Evolutionary conservation across 2,797 vertebrate genomes (phyloP).

Genomic region (Sorex maritimensis): DNA sequence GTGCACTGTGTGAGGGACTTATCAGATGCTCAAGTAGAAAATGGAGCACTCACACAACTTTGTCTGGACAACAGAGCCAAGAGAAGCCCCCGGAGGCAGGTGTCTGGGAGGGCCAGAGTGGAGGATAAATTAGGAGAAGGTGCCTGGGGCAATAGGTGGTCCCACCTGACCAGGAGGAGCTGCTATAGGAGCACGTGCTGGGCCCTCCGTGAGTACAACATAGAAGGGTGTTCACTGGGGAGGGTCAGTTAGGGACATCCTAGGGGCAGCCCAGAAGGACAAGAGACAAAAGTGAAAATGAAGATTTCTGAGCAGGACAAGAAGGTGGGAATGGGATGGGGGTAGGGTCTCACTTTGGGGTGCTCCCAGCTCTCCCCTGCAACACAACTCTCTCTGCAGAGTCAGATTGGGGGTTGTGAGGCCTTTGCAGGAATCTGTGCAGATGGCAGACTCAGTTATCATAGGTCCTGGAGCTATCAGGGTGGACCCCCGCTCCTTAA

Average conservation of each 20-base stretch:
- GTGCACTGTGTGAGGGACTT: not conserved
- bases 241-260: too few relatives aligned
- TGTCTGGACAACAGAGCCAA: not conserved
- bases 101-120: not conserved
- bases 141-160: not conserved
- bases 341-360: not conserved
- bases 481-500: not conserved
- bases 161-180: not conserved
- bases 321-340: not conserved
- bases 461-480: too few relatives aligned
- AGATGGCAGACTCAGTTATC: not conserved
- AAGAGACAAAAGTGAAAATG: too few relatives aligned
- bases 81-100: not conserved
- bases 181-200: not conserved
- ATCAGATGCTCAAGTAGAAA: not conserved
- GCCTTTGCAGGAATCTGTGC: not conserved
- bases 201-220: too few relatives aligned
- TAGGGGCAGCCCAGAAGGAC: rapidly evolving
- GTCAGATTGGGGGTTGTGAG: too few relatives aligned
- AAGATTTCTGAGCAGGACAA: not conserved
- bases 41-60: not conserved
- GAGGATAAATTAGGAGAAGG: not conserved
- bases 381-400: not conserved
- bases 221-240: too few relatives aligned
- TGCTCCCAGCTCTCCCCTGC: not conserved